Conservation (phyloP, 2,113 vertebrate genomes). For the Cebus imitator region DNA sequence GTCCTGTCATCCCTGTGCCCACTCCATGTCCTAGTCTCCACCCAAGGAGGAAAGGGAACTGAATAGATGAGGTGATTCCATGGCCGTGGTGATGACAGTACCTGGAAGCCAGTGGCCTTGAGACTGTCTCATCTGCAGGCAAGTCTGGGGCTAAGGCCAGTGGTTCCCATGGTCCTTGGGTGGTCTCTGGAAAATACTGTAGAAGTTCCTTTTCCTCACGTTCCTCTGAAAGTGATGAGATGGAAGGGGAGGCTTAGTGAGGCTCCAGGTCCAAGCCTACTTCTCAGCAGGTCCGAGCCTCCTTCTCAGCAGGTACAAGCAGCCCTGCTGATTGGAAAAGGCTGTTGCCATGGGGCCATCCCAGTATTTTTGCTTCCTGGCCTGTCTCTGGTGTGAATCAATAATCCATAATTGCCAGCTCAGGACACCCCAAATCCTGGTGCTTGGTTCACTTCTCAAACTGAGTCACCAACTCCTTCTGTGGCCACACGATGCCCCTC, state of each 20-base stretch:
- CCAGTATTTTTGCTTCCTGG: neutral
- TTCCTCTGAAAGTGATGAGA: slow-evolving; percentile 57
- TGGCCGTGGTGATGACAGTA: slow-evolving; percentile 13
- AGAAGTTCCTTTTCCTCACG: neutral
- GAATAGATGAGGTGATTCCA: neutral
- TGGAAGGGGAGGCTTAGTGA: neutral
- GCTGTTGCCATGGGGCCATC: neutral
- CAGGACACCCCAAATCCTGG: too few species aligned
- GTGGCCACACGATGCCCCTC: too few species aligned
- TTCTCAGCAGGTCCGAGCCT: neutral
- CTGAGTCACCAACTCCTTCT: neutral
- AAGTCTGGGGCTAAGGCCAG: slow-evolving; percentile 10
- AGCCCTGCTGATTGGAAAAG: neutral
- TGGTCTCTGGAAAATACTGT: neutral
- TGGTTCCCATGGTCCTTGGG: slow-evolving; percentile 34
- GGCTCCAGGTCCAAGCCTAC: neutral
- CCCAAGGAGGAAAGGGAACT: neutral
- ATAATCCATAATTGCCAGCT: neutral
- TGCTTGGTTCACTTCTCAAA: neutral
- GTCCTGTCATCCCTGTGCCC: neutral
- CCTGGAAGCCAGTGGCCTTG: slow-evolving; percentile 73
- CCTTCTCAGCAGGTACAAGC: neutral
- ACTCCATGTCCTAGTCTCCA: neutral
- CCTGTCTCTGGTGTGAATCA: neutral
- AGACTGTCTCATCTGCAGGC: neutral